Conservation (phyloP, 2,113 vertebrate genomes). For the Sardina pilchardus region DNA sequence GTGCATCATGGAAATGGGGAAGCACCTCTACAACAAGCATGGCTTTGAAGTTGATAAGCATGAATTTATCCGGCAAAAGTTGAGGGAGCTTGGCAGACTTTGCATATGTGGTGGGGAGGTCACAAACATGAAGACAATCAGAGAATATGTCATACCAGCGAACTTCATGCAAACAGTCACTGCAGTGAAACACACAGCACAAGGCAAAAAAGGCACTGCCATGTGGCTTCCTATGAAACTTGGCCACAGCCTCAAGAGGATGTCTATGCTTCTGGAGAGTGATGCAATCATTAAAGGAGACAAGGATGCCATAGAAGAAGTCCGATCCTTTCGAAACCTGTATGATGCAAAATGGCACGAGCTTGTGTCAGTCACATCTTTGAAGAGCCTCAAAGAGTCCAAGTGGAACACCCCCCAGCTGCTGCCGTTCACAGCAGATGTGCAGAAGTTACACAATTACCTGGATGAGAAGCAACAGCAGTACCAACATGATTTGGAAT, state of each 20-base stretch:
- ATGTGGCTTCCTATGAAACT: constrained; percentile 35
- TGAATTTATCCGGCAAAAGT: constrained; percentile 44
- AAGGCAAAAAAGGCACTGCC: constrained; percentile 9
- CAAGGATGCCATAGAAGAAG: not conserved
- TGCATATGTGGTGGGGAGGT: not conserved
- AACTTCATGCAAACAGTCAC: constrained; percentile 43
- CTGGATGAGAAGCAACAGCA: constrained; percentile 32
- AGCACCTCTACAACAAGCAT: constrained; percentile 41
- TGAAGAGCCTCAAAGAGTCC: constrained; percentile 39
- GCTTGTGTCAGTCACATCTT: constrained; percentile 32
- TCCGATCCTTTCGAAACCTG: constrained; percentile 7
- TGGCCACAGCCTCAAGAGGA: constrained; percentile 25
- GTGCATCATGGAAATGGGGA: constrained; percentile 42
- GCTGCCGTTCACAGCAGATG: constrained; percentile 47
- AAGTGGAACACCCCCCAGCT: constrained; percentile 47
- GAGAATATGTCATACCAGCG: constrained; percentile 39
- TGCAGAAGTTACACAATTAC: constrained; percentile 33
- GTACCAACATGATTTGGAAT: not conserved
- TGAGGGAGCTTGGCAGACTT: constrained; percentile 47
- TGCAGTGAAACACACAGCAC: constrained; percentile 30
- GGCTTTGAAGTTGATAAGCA: constrained; percentile 45
- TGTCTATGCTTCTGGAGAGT: not conserved
- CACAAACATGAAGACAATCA: constrained; percentile 32
- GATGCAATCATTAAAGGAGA: constrained; percentile 28
- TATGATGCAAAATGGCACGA: constrained; percentile 32